Evolutionary conservation across 2,888 invertebrate genomes (phyloP).

Genomic region (Stenolophus ochropezus): DNA sequence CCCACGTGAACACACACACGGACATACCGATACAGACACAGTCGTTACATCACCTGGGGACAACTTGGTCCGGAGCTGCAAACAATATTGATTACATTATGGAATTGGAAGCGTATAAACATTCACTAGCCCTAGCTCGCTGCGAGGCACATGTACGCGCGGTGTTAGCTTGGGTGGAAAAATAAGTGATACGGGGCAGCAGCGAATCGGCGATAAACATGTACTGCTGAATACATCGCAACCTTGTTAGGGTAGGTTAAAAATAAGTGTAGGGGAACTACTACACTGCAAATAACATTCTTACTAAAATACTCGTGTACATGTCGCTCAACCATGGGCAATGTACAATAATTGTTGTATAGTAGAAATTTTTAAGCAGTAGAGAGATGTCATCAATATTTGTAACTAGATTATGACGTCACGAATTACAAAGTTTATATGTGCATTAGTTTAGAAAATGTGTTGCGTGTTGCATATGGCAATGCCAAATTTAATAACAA

Average conservation of each 20-base stretch:
- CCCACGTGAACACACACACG: background rate
- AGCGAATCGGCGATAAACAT: background rate
- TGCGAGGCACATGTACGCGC: background rate
- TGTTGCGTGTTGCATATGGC: no score
- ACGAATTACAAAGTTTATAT: no score
- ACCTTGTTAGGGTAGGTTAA: background rate
- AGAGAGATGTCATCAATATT: no score
- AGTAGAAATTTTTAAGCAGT: no score
- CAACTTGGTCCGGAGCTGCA: background rate
- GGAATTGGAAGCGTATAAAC: conserved; percentile 42
- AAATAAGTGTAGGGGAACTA: background rate
- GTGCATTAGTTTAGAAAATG: no score
- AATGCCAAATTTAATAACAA: no score
- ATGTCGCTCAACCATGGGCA: no score
- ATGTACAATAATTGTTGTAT: no score
- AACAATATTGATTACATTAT: conserved; percentile 52
- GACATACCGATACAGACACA: background rate
- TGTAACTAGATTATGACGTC: no score
- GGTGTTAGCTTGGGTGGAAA: background rate
- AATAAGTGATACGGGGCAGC: background rate
- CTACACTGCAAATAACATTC: no score
- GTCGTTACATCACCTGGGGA: conserved; percentile 14
- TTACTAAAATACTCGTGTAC: background rate
- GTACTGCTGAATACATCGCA: background rate
- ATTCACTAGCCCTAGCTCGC: conserved; percentile 35